Evolutionary conservation across 2,797 vertebrate genomes (phyloP).

Genomic region (Rhodeus uyekii): DNA sequence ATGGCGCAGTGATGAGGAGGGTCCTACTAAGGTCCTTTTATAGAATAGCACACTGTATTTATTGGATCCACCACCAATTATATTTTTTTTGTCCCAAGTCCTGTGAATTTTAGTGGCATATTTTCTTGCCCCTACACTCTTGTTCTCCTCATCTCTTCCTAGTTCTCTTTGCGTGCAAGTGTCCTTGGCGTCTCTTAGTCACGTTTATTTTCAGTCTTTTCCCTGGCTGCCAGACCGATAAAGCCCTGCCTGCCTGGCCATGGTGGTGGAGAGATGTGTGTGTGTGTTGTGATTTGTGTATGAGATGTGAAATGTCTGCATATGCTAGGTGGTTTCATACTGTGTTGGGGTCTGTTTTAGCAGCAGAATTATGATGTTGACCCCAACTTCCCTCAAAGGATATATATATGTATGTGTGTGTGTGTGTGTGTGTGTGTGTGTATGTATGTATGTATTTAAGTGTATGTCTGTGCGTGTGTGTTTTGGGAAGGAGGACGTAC

Average conservation of each 20-base stretch:
- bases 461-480: constrained; percentile 38
- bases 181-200: constrained; percentile 74
- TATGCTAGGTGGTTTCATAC: constrained; percentile 44
- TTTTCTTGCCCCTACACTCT: constrained; percentile 7
- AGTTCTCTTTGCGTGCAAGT: constrained; percentile 55
- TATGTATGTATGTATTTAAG: constrained; percentile 10
- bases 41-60: neutral
- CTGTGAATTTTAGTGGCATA: neutral
- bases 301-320: constrained; percentile 40
- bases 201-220: constrained; percentile 78
- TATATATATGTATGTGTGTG: constrained; percentile 49
- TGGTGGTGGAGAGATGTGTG: constrained; percentile 65
- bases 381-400: constrained; percentile 30
- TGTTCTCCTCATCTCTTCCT: neutral
- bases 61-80: neutral
- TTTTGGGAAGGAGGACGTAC: constrained; percentile 21
- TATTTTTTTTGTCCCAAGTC: neutral
- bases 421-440: constrained; percentile 39
- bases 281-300: constrained; percentile 50
- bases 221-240: constrained; percentile 70
- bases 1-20: neutral
- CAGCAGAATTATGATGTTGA: constrained; percentile 30
- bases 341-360: constrained; percentile 55
- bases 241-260: constrained; percentile 71
- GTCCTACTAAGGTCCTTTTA: neutral